Base-by-base conservation (phyloP, 1,140 invertebrate species). In the Drosophila lini region DNA sequence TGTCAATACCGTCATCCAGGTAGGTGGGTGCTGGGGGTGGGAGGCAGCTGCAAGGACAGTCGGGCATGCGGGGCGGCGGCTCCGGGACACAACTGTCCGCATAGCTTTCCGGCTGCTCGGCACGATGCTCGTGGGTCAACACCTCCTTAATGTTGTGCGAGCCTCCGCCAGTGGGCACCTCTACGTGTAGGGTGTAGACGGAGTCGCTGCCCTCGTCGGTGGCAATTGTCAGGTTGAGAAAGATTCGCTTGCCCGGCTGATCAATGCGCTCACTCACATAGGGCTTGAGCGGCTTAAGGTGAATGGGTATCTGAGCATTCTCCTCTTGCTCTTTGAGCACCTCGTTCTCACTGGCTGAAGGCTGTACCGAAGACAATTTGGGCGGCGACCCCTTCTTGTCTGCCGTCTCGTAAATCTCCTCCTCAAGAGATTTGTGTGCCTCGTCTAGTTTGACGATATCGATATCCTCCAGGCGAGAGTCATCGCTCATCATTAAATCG, bases 151-250 rank as follows among this genome's bases (percentile, higher is more conserved):
- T 40, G 63, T 63, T 74, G 34, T 86, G 81, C 0, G 80, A 28
- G 34, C 81, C 82, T 5, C 61, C 80, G 19, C 83, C 90, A 0
- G 77, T 81, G 19, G 92, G 92, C 31, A 92, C 85, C 7, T 86
- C 85, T 19, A 92, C 91, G 59, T 92, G 91, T 10, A 92, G 58
- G 0, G 88, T 91, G 56, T 92, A 92, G n/a, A 92, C 58, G n/a
- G 82, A 90, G 56, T 84, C 91, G 32, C 67, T 81, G 28, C 76
- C 91, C 56, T 82, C 85, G 59, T 91, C 92, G 5, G 92, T 92
- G 40, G 84, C 92, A 28, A 92, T 92, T 7, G 91, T 91, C 45
- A 92, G 50, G 69, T 92, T 92, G 3, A 92, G 75, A 34, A 92
- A 52, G 22, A 92, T 92, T 7, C 91, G 80, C 22, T 80, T 91